Evolutionary conservation across 1,140 invertebrate genomes (phyloP), one percentile per base, ranked within the genome.

Genomic region (Papilio machaon): DNA sequence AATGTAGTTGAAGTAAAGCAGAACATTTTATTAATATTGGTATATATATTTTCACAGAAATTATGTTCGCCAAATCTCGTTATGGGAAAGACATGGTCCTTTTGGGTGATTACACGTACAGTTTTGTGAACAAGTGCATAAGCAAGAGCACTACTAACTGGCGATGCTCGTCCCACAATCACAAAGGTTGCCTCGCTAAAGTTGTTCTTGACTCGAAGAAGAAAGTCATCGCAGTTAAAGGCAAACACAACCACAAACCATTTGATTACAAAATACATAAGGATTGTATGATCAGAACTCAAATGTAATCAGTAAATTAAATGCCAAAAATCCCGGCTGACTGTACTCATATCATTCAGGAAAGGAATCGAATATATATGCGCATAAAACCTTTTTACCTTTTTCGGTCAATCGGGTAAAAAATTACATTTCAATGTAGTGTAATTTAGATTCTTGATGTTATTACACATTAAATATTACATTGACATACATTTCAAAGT

Each of bases 121-220:
- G 79, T 73, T 73, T 78, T 19, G 60, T 73, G n/a, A 47, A 43
- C 13, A 30, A 82, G 0, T 79, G 43, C 52, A 38, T 49, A 23
- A 78, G n/a, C 0, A 82, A 78, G 49, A 80, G 73, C 11, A 80
- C 67, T 9, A 81, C 73, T 15, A 79, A 83, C 17, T 91, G 90
- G 89, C 82, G 84, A 10, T 91, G 90, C 35, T 86, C 89, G 1
- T 85, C 86, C 0, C 85, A 90, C 79, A 84, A 85, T 46, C 81
- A 58, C 17, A 87, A 85, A 75, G 84, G 85, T 49, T 90, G 89
- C 64, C 83, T 74, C 35, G 88, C 86, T 3, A 81, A 74, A 23
- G 35, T 86, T 23, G 49, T 83, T 0, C 35, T 83, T 43, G 13
- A 82, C 13, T 58, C 54, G 6, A 64, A 73, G 30, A 54, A 80